Percentiles rank a stretch among this genome's conserved stretches.
phyloP scores from a whole-genome alignment of 92 coral and sea anemone genomes.

The Meandrina meandrites region DNA sequence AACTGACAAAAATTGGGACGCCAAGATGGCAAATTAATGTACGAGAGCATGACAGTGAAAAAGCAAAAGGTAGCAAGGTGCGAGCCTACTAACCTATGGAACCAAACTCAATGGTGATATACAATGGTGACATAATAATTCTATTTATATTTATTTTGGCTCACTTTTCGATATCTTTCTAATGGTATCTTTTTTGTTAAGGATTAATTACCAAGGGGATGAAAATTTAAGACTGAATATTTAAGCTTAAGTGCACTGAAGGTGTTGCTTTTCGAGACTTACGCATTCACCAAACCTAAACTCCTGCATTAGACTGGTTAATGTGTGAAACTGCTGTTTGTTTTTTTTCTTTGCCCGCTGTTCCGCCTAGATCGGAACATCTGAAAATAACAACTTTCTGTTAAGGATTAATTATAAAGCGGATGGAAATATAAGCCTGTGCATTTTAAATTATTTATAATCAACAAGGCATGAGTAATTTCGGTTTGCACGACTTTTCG shows the following conservation, averaged over 20 bases:
- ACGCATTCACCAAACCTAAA: neutral
- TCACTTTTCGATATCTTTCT: neutral
- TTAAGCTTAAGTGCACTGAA: neutral
- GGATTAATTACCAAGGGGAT: neutral
- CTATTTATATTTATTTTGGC: neutral
- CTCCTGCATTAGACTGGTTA: neutral
- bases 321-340: neutral
- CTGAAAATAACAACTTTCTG: neutral
- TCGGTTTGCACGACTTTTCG: neutral
- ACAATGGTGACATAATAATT: neutral
- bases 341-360: neutral
- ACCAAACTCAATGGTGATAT: neutral
- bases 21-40: neutral
- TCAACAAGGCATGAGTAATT: neutral
- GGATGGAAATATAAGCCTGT: neutral
- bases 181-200: neutral
- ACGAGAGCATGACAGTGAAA: neutral
- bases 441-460: constrained; percentile 2
- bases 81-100: neutral
- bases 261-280: neutral
- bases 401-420: neutral
- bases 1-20: neutral
- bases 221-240: neutral
- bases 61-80: neutral
- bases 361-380: neutral